phyloP scores from a whole-genome alignment of 2,113 vertebrate genomes.

The Alosa alosa region DNA sequence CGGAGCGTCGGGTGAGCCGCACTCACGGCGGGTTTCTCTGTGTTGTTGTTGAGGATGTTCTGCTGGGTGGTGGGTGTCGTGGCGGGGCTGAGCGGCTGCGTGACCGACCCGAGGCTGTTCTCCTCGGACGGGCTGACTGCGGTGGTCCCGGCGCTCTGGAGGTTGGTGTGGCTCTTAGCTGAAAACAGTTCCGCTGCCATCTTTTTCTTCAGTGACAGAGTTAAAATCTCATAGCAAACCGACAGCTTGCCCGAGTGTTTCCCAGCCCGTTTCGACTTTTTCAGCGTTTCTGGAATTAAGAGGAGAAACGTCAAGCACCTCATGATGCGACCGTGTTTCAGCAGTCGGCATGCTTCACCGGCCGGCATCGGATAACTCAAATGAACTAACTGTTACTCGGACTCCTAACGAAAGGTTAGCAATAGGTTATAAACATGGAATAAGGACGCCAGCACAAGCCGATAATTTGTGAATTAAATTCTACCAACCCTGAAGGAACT shows the following conservation, averaged over 20 bases:
- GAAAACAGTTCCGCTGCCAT: slow-evolving; percentile 92
- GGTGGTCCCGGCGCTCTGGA: slow-evolving; percentile 72
- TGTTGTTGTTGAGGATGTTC: slow-evolving; percentile 89
- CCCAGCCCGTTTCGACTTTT: slow-evolving; percentile 81
- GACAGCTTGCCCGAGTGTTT: slow-evolving; percentile 72
- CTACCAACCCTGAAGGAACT: background rate
- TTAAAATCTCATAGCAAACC: slow-evolving; percentile 79
- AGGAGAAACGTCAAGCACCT: slow-evolving; percentile 89
- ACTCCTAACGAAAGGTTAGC: no score
- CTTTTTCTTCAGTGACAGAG: slow-evolving; percentile 80
- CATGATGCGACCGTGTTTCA: slow-evolving; percentile 89
- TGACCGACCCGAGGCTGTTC: slow-evolving; percentile 73
- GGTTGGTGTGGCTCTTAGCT: slow-evolving; percentile 72
- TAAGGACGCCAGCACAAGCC: background rate
- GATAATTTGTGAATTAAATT: background rate
- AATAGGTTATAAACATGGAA: no score
- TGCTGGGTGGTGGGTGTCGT: slow-evolving; percentile 73
- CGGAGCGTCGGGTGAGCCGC: slow-evolving; percentile 87
- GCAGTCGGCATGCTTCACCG: slow-evolving; percentile 75
- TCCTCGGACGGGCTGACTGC: slow-evolving; percentile 71
- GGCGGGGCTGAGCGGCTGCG: slow-evolving; percentile 66
- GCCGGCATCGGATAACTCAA: slow-evolving; percentile 76
- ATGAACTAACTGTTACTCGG: no score
- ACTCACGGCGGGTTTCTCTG: slow-evolving; percentile 85
- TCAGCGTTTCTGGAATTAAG: slow-evolving; percentile 88